phyloP scores from a whole-genome alignment of 1,140 invertebrate species.

The Euborellia annulipes region DNA sequence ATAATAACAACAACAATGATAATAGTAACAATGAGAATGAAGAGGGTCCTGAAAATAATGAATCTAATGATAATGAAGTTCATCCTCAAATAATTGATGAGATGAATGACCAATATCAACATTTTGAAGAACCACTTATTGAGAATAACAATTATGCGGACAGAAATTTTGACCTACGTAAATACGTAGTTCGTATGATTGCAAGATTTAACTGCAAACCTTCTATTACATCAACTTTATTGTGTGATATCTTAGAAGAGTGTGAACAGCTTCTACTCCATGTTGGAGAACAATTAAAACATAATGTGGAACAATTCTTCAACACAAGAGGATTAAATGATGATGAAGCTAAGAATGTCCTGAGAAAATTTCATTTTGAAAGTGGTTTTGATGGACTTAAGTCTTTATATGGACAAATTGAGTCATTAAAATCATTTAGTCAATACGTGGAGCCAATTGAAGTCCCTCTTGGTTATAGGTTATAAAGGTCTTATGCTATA shows the following conservation, averaged over 20 bases:
- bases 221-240: conserved; percentile 11
- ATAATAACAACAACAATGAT: not conserved
- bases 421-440: conserved; percentile 10
- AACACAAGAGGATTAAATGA: conserved; percentile 4
- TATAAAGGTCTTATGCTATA: too few species aligned
- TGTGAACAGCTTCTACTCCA: conserved; percentile 7
- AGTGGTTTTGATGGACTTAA: conserved; percentile 12
- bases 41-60: not conserved
- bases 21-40: not conserved
- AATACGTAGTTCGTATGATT: conserved; percentile 11
- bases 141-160: not conserved
- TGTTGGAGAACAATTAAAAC: conserved; percentile 3
- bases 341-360: conserved; percentile 5
- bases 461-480: conserved; percentile 12
- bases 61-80: too few species aligned
- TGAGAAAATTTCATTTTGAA: conserved; percentile 5
- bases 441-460: conserved; percentile 11
- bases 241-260: conserved; percentile 9
- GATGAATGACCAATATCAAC: too few species aligned
- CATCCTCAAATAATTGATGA: too few species aligned
- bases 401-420: conserved; percentile 13
- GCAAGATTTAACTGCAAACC: conserved; percentile 8
- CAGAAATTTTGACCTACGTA: conserved; percentile 5
- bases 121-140: not conserved
- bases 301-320: conserved; percentile 7